Percentiles rank a stretch among this genome's conserved stretches.
Conservation (phyloP, 2,888 invertebrate genomes). For the Macaria notata region DNA sequence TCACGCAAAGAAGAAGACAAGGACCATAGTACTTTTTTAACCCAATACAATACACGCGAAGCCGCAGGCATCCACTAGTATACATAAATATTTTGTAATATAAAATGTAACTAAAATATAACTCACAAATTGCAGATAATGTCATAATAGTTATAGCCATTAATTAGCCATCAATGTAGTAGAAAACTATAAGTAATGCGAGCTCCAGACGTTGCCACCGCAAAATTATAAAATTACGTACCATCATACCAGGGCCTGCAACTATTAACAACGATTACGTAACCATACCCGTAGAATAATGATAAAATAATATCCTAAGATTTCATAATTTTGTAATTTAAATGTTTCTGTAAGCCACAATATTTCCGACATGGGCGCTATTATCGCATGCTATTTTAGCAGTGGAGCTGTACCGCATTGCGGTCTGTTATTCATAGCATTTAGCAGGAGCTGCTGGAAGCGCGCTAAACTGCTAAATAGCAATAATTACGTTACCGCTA, state of each 20-base stretch:
- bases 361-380: not conserved
- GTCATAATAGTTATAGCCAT: too few species aligned
- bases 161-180: not conserved
- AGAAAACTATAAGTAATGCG: not conserved
- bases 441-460: not conserved
- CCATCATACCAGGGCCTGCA: not conserved
- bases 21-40: too few species aligned
- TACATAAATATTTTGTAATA: too few species aligned
- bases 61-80: too few species aligned
- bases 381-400: not conserved
- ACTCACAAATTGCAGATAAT: too few species aligned
- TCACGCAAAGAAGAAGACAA: too few species aligned
- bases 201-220: not conserved
- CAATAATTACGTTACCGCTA: conserved; percentile 22
- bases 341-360: not conserved
- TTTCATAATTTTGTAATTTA: not conserved
- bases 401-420: conserved; percentile 9
- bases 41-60: too few species aligned
- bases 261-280: too few species aligned
- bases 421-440: not conserved
- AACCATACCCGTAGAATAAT: too few species aligned
- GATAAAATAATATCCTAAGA: too few species aligned
- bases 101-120: too few species aligned
- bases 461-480: conserved; percentile 8
- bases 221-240: not conserved